Conservation (phyloP, 2,113 vertebrate genomes). For the Nerophis lumbriciformis region DNA sequence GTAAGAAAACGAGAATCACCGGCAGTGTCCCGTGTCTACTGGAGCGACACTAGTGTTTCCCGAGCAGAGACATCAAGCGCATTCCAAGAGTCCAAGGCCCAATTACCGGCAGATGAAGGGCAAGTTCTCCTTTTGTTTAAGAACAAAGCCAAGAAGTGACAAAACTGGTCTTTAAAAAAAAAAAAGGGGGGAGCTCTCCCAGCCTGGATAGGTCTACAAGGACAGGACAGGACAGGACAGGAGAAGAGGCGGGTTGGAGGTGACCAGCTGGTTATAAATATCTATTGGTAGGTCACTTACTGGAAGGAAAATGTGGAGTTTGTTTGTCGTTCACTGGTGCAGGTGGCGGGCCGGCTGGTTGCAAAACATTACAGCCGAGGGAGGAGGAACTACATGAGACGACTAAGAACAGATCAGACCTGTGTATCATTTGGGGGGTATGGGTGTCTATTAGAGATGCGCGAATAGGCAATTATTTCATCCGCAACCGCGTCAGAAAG, state of each 20-base stretch:
- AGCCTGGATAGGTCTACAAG: slow-evolving; percentile 21
- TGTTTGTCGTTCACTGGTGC: slow-evolving; percentile 70
- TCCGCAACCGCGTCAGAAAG: too few species aligned
- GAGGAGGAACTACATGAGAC: slow-evolving; percentile 29
- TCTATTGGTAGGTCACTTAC: slow-evolving; percentile 76
- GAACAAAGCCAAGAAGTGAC: slow-evolving; percentile 76
- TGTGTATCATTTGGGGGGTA: too few species aligned
- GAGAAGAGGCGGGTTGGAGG: slow-evolving; percentile 48
- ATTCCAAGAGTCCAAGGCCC: slow-evolving; percentile 69
- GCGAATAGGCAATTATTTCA: too few species aligned
- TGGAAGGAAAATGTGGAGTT: slow-evolving; percentile 73
- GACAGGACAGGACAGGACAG: slow-evolving; percentile 13
- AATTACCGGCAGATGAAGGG: slow-evolving; percentile 75
- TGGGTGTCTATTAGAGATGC: too few species aligned
- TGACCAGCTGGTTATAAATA: slow-evolving; percentile 78
- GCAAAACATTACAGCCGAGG: slow-evolving; percentile 54
- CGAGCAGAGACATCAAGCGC: slow-evolving; percentile 71
- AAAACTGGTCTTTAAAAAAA: slow-evolving; percentile 72
- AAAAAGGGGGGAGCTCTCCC: slow-evolving; percentile 55
- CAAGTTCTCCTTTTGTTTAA: slow-evolving; percentile 74
- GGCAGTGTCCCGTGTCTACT: slow-evolving; percentile 25
- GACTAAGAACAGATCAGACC: neutral
- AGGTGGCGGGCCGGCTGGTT: slow-evolving; percentile 66
- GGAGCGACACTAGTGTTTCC: slow-evolving; percentile 41
- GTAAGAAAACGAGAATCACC: too few species aligned